These are phyloP conservation scores for Drosophila tropicalis DNA, from an alignment of 1,140 invertebrate genomes.

Conservation along the genomic window DNA sequence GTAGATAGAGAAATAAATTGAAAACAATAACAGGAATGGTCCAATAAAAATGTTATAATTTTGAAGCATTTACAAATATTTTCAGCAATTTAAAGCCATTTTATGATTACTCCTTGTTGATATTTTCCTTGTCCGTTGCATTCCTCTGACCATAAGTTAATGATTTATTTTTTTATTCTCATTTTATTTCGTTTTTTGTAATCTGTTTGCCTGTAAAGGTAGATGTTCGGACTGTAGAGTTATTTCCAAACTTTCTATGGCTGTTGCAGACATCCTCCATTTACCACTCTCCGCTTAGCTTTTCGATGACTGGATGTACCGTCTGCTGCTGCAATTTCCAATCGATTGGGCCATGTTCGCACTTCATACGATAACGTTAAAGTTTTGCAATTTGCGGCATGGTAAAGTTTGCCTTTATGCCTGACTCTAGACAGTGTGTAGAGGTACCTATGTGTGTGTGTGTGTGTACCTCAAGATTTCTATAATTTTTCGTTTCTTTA, in stretches of 20 bases:
- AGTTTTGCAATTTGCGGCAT: slow-evolving; percentile 80
- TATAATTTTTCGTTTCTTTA: slow-evolving; percentile 64
- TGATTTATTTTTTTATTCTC: background rate
- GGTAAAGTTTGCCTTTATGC: slow-evolving; percentile 73
- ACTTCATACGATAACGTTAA: slow-evolving; percentile 77
- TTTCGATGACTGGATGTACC: background rate
- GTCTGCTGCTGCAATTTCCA: slow-evolving; percentile 68
- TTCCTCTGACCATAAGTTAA: background rate
- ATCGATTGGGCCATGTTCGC: slow-evolving; percentile 78
- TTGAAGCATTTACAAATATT: too few species aligned
- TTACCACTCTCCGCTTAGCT: background rate
- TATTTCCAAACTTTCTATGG: slow-evolving; percentile 5
- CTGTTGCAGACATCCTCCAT: slow-evolving; percentile 10
- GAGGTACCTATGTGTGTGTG: too few species aligned
- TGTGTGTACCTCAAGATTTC: slow-evolving; percentile 69
- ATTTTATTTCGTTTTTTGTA: slow-evolving; percentile 1
- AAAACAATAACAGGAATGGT: too few species aligned
- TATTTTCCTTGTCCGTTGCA: background rate
- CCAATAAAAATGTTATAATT: too few species aligned
- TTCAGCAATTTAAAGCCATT: background rate
- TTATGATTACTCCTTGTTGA: background rate
- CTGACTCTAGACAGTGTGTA: slow-evolving; percentile 21
- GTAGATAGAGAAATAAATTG: too few species aligned
- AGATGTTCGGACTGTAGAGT: slow-evolving; percentile 8
- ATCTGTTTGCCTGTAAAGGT: slow-evolving; percentile 9